Percentiles rank a stretch among this genome's conserved stretches.
Evolutionary conservation across 2,797 vertebrate genomes (phyloP).

Genomic region (Dendrocincla fuliginosa): DNA sequence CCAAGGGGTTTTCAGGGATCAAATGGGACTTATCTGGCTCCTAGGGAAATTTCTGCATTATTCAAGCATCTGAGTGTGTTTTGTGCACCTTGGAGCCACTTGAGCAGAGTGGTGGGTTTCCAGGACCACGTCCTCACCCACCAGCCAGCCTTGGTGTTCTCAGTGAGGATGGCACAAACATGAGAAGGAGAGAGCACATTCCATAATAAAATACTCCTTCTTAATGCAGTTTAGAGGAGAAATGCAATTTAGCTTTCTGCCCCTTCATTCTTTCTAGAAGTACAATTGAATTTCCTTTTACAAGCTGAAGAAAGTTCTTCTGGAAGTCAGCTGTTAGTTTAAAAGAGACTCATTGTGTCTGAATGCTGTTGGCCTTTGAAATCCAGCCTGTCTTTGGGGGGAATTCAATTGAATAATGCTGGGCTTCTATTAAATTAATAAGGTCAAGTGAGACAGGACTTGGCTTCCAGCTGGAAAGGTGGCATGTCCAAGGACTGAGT

Average conservation of each 20-base stretch:
- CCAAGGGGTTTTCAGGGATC: neutral
- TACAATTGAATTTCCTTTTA: neutral
- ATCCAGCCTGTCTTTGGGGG: neutral
- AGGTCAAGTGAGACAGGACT: neutral
- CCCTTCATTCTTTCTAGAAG: neutral
- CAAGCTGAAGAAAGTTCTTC: neutral
- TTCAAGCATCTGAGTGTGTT: neutral
- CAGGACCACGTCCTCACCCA: fast-evolving
- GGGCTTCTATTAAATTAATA: neutral
- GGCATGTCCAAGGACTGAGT: neutral
- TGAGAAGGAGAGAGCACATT: neutral
- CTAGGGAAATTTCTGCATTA: neutral
- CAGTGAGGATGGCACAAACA: fast-evolving
- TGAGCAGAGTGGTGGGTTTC: neutral
- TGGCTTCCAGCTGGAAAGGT: neutral
- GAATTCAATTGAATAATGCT: neutral
- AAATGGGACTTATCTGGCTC: neutral
- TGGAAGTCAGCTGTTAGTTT: neutral
- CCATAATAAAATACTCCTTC: neutral
- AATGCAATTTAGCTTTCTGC: neutral
- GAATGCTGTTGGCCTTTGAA: neutral
- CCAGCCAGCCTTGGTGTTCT: fast-evolving
- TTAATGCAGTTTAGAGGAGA: neutral
- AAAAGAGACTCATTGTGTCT: neutral
- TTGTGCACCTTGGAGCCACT: neutral